Conservation (phyloP, 1,140 invertebrate species). For the Luehdorfia chinensis region DNA sequence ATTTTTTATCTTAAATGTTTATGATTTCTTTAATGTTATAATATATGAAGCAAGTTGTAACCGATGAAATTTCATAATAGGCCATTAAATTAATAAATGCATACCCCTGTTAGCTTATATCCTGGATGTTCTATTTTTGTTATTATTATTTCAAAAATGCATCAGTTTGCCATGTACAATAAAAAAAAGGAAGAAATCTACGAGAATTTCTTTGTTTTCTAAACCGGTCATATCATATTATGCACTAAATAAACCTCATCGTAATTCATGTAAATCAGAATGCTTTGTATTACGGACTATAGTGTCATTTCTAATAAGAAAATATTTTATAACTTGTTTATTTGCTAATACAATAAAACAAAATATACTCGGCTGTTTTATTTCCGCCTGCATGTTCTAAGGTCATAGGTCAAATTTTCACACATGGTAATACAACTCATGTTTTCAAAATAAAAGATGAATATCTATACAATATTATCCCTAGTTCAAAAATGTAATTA, state of each 20-base stretch:
- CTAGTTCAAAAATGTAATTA: too few relatives aligned
- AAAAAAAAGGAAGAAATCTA: too few relatives aligned
- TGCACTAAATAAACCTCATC: constrained; percentile 29
- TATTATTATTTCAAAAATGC: constrained; percentile 2
- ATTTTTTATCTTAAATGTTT: constrained; percentile 70
- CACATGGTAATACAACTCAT: too few relatives aligned
- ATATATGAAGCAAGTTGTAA: constrained; percentile 53
- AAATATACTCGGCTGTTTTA: constrained; percentile 33
- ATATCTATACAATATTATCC: too few relatives aligned
- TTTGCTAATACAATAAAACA: constrained; percentile 76
- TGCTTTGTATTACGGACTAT: constrained; percentile 52
- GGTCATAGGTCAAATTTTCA: too few relatives aligned
- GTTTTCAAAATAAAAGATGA: too few relatives aligned
- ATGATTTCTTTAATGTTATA: constrained; percentile 65
- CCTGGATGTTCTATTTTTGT: background rate
- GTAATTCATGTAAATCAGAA: constrained; percentile 37
- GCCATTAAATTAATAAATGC: constrained; percentile 19
- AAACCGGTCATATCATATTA: too few relatives aligned
- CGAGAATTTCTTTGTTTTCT: too few relatives aligned
- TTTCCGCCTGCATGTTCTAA: constrained; percentile 23
- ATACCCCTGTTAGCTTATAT: constrained; percentile 5
- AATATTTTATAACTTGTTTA: constrained; percentile 77
- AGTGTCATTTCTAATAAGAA: constrained; percentile 68
- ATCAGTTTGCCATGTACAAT: too few relatives aligned
- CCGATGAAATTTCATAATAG: constrained; percentile 41